Conservation (phyloP, 2,888 invertebrate species). For the Deilephila porcellus region DNA sequence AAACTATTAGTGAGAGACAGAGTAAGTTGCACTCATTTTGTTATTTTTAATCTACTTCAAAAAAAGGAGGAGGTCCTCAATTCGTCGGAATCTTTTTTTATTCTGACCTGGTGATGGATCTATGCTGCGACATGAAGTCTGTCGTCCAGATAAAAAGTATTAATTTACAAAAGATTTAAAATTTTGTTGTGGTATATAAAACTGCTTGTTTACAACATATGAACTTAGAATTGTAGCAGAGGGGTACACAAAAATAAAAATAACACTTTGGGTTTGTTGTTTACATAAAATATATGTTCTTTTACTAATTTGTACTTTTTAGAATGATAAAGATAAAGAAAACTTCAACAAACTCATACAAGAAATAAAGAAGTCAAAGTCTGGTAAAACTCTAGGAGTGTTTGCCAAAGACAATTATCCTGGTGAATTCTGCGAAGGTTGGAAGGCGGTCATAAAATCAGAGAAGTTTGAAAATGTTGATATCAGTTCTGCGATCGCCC, state of each 20-base stretch:
- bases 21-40: conserved; percentile 80
- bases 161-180: too few relatives aligned
- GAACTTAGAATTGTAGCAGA: too few relatives aligned
- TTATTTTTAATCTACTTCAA: too few relatives aligned
- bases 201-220: too few relatives aligned
- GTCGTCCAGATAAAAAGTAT: too few relatives aligned
- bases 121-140: too few relatives aligned
- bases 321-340: conserved; percentile 96
- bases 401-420: conserved; percentile 97
- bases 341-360: conserved; percentile 92
- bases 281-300: conserved; percentile 1
- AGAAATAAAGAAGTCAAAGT: conserved; percentile 94
- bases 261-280: too few relatives aligned
- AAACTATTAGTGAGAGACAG: conserved; percentile 95
- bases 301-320: conserved; percentile 46
- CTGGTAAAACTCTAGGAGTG: conserved; percentile 94
- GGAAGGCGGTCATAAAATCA: conserved; percentile 91
- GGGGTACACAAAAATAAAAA: too few relatives aligned
- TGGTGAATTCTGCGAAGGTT: conserved; percentile 96
- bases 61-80: too few relatives aligned
- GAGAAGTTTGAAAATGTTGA: conserved; percentile 94
- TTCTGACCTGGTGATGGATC: not conserved
- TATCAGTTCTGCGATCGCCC: conserved; percentile 92
- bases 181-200: too few relatives aligned
- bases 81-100: not conserved